These are phyloP conservation scores for Drosophila repletoides DNA, from an alignment of 1,140 invertebrate genomes.

Conservation along the genomic window DNA sequence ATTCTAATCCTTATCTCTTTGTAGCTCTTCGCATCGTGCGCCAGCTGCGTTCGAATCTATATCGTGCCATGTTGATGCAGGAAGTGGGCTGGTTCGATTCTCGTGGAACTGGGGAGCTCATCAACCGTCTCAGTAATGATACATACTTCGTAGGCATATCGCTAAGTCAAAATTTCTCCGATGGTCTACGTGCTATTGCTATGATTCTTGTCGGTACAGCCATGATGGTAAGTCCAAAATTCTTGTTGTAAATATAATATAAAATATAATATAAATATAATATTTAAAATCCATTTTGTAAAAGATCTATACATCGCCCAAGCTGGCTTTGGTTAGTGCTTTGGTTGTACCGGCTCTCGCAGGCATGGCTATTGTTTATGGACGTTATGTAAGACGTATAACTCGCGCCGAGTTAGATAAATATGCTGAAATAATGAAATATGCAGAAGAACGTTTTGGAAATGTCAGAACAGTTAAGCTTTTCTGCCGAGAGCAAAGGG, in stretches of 20 bases:
- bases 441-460: constrained; percentile 95
- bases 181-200: constrained; percentile 93
- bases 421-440: constrained; percentile 91
- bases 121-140: constrained; percentile 95
- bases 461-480: constrained; percentile 97
- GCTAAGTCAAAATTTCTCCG: constrained; percentile 96
- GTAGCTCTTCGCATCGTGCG: constrained; percentile 90
- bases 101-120: constrained; percentile 96
- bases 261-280: not conserved
- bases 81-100: constrained; percentile 97
- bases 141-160: constrained; percentile 95
- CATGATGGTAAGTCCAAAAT: constrained; percentile 91
- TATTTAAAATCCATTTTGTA: not conserved
- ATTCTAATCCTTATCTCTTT: no score
- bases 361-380: constrained; percentile 93
- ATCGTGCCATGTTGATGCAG: constrained; percentile 92
- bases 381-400: constrained; percentile 92
- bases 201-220: constrained; percentile 92
- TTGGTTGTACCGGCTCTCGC: constrained; percentile 94
- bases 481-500: constrained; percentile 93
- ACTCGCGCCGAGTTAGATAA: constrained; percentile 92
- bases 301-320: constrained; percentile 94
- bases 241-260: not conserved
- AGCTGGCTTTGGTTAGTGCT: constrained; percentile 92
- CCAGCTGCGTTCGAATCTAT: constrained; percentile 90